A percentile compares a stretch with the other conserved stretches of the same genome.
Conservation (phyloP, 1,140 invertebrate species). For the Drosophila albomicans region DNA sequence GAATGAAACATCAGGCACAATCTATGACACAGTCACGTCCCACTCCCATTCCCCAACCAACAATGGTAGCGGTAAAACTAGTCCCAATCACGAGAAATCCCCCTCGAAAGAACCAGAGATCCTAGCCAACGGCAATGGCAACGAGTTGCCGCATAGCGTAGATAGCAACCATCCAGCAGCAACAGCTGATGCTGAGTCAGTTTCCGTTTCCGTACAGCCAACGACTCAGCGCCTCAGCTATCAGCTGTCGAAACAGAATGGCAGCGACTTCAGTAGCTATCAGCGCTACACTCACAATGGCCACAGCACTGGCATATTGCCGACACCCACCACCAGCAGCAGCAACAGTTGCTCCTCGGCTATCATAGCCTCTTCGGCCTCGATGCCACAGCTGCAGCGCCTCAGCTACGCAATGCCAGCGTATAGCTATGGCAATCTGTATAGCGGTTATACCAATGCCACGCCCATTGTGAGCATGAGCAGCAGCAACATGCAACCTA, state of each 20-base stretch:
- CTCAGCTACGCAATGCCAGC: conserved; percentile 65
- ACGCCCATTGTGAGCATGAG: conserved; percentile 55
- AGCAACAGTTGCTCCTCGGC: conserved; percentile 46
- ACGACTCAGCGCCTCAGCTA: conserved; percentile 36
- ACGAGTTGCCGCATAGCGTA: conserved; percentile 37
- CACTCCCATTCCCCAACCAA: neutral
- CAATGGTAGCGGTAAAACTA: conserved; percentile 43
- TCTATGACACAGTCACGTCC: conserved; percentile 36
- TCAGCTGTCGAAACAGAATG: conserved; percentile 56
- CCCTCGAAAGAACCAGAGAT: conserved; percentile 27
- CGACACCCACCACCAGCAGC: conserved; percentile 71
- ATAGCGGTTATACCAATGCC: conserved; percentile 51
- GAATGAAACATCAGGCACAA: conserved; percentile 35
- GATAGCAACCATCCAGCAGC: conserved; percentile 20
- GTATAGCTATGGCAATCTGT: conserved; percentile 65
- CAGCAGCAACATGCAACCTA: conserved; percentile 36
- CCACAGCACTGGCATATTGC: conserved; percentile 80
- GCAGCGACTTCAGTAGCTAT: conserved; percentile 48
- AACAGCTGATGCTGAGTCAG: conserved; percentile 21
- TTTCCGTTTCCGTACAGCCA: conserved; percentile 26
- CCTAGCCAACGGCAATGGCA: conserved; percentile 56
- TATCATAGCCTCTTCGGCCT: conserved; percentile 39
- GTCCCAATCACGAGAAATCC: conserved; percentile 17
- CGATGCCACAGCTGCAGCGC: conserved; percentile 61
- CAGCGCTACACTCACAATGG: conserved; percentile 55